phyloP scores from a whole-genome alignment of 2,113 vertebrate genomes.

The Pollimyrus isidori region DNA sequence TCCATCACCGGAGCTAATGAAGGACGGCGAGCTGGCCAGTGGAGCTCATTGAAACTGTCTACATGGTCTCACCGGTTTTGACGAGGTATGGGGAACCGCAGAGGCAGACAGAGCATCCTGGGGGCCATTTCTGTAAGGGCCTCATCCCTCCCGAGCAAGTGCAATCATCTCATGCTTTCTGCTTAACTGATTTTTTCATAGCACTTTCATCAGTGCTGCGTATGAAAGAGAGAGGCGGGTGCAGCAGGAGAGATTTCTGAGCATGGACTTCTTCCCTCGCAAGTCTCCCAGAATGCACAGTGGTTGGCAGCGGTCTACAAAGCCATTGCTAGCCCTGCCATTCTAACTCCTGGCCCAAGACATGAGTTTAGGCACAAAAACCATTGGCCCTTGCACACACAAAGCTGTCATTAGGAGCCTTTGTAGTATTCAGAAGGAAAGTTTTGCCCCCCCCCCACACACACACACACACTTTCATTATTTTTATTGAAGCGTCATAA shows the following conservation, averaged over 20 bases:
- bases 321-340: neutral
- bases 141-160: neutral
- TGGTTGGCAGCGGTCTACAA: neutral
- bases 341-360: neutral
- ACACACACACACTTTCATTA: neutral
- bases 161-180: constrained; percentile 1
- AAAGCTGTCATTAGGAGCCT: neutral
- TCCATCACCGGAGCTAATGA: constrained; percentile 18
- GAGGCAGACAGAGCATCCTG: constrained; percentile 21
- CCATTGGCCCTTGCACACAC: neutral
- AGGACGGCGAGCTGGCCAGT: constrained; percentile 25
- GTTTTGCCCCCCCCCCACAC: neutral
- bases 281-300: neutral
- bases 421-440: neutral
- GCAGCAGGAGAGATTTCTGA: neutral
- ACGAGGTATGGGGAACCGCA: constrained; percentile 21
- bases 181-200: neutral
- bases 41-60: constrained; percentile 31
- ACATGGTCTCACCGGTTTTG: constrained; percentile 28
- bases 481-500: neutral
- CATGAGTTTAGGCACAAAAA: neutral
- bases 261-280: neutral
- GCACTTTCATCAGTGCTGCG: neutral
- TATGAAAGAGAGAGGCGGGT: neutral
- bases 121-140: neutral